phyloP scores from a whole-genome alignment of 2,888 invertebrate species.

The Latrodectus hesperus region DNA sequence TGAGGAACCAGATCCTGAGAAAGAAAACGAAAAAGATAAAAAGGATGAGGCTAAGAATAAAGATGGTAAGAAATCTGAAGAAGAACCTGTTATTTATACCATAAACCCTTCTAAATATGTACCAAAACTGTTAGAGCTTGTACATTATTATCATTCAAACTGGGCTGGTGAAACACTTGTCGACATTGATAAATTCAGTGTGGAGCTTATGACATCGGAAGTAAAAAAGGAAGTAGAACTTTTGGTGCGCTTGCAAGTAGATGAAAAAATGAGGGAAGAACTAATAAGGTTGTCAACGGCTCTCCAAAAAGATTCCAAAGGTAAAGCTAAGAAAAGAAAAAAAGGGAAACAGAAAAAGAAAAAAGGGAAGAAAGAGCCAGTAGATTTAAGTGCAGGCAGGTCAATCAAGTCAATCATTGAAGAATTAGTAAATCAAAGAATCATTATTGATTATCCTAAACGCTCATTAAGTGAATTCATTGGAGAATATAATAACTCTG shows the following conservation, averaged over 20 bases:
- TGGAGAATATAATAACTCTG: conserved; percentile 81
- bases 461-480: conserved; percentile 82
- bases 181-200: conserved; percentile 28
- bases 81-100: conserved; percentile 16
- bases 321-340: conserved; percentile 5
- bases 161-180: conserved; percentile 14
- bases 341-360: conserved; percentile 18
- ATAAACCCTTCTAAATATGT: conserved; percentile 43
- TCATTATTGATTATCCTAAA: conserved; percentile 86
- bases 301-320: conserved; percentile 24
- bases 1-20: conserved; percentile 7
- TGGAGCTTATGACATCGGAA: conserved; percentile 16
- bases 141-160: conserved; percentile 25
- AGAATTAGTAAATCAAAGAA: conserved; percentile 91
- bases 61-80: neutral
- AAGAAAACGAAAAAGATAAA: neutral
- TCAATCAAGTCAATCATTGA: conserved; percentile 92
- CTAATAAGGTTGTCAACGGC: conserved; percentile 11
- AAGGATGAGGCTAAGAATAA: neutral
- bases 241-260: conserved; percentile 25
- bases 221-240: conserved; percentile 26
- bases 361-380: conserved; percentile 12
- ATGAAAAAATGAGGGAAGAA: conserved; percentile 54
- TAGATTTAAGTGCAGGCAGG: conserved; percentile 64
- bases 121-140: conserved; percentile 6